Percentiles rank a stretch among this genome's conserved stretches.
Evolutionary conservation across 2,113 vertebrate genomes (phyloP).

Genomic region (Plectropomus leopardus): DNA sequence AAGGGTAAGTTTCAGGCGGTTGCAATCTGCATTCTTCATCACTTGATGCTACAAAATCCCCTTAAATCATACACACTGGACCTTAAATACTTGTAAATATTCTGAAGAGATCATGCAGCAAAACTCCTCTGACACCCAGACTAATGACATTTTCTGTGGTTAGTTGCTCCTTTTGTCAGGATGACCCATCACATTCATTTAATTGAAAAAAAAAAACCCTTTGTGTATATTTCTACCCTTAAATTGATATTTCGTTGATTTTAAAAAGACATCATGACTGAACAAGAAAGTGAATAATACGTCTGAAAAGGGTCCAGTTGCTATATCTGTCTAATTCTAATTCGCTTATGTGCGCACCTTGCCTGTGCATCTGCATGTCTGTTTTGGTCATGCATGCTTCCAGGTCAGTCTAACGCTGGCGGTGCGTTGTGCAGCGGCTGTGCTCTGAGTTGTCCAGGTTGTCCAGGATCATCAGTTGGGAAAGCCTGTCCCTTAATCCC

Average conservation of each 20-base stretch:
- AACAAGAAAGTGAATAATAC: background rate
- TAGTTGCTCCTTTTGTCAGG: background rate
- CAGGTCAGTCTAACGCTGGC: conserved; percentile 25
- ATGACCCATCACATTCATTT: conserved; percentile 9
- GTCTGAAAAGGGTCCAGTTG: background rate
- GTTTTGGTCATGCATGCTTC: conserved; percentile 16
- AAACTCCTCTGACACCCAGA: background rate
- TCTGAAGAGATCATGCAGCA: background rate
- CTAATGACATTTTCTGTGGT: background rate
- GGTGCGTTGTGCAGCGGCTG: conserved; percentile 6
- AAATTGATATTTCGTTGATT: conserved; percentile 8
- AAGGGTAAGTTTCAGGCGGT: too few species aligned
- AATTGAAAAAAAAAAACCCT: background rate
- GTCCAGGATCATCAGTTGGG: conserved; percentile 58
- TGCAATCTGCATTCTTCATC: too few species aligned
- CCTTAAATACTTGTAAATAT: background rate
- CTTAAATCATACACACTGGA: too few species aligned
- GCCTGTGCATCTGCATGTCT: background rate
- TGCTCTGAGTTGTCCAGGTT: conserved; percentile 58
- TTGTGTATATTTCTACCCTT: background rate
- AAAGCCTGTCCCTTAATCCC: conserved; percentile 60
- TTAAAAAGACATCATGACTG: background rate
- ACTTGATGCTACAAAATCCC: too few species aligned
- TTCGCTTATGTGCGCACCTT: background rate
- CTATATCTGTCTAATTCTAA: conserved; percentile 18